Evolutionary conservation across 2,113 vertebrate species (phyloP), one percentile per base, ranked within the genome.

Genomic region (Atherinomorus stipes): DNA sequence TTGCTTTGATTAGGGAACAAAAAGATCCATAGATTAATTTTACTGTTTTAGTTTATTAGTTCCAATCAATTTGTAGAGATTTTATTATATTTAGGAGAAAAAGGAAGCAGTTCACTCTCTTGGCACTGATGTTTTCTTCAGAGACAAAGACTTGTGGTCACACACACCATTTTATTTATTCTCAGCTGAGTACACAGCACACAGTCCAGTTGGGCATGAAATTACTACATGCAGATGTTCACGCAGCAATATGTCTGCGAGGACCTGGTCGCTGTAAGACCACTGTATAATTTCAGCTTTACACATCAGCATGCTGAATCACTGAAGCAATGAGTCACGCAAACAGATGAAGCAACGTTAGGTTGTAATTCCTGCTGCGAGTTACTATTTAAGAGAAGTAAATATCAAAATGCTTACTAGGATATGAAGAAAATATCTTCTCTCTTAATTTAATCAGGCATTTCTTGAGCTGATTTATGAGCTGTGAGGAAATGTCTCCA

Each of bases 211-310:
- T 38, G 40, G n/a, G 22, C 42, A 38, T 64, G 31, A 23, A 73
- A 26, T 64, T 40, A 60, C 56, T 50, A 37, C 22, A 21, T 34
- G 23, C 16, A 58, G 31, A 38, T 42, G 53, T 37, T 70, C 16
- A 58, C 4, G 23, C 12, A 18, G 26, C 45, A 51, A 18, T 19
- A 56, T 64, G 59, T 28, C 9, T 37, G n/a, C 11, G 40, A 63
- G 28, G 38, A 9, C 15, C n/a, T 45, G n/a, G 13, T 15, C 45
- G 52, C 21, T 23, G 15, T 54, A 16, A 57, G 54, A 10, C 31
- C 11, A n/a, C 54, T 34, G 34, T 22, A 38, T 73, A 0, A 45
- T 56, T 56, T 22, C 4, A 56, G 22, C 15, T 67, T 53, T 54
- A 54, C 37, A 3, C 26, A 56, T 26, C 26, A n/a, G 12, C 18